Evolutionary conservation across 2,888 invertebrate genomes (phyloP), one percentile per base, ranked within the genome.

Genomic region (Eueremaeus valkanovi): DNA sequence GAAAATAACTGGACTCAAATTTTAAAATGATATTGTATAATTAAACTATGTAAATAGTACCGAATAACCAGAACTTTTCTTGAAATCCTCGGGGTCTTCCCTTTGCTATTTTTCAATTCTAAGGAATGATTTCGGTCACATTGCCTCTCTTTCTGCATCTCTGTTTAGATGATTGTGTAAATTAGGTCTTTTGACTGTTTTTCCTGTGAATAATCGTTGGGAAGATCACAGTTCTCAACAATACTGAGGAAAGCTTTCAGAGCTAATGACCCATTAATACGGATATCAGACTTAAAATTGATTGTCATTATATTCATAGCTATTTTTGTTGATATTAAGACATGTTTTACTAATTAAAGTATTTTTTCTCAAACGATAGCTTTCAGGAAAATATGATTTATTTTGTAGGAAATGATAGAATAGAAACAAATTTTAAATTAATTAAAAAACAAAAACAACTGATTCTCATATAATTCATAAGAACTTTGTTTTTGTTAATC

Each of bases 301-400:
- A 55, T 55, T 55, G 55, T 55, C 55, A 55, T 55, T 55, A 27
- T 55, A 55, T 27, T 21, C 5, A 55, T 13, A 55, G 11, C 55
- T 55, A 55, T 55, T 55, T 55, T 3, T 49, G 49, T 27, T 55
- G 24, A 8, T 27, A 55, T 55, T 3, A 55, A 55, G 24, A 24
- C 55, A 55, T 55, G 55, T 27, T 55, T 55, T 55, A 24, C 24
- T 55, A 55, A 55, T 55, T 55, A 55, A 55, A 55, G 13, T 24
- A 8, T 24, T 55, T 55, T 45, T 55, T 55, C 24, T 24, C 5
- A 55, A 55, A 55, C 6, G 1, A 24, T 55, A 24, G n/a, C n/a
- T 27, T 55, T 55, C 27, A 3, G 5, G 9, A 27, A 55, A 8
- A 24, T 27, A 55, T 55, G 55, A 55, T 55, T 55, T 9, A 55